Conservation (phyloP, 2,888 invertebrate genomes). For the Psylliodes chrysocephalus region DNA sequence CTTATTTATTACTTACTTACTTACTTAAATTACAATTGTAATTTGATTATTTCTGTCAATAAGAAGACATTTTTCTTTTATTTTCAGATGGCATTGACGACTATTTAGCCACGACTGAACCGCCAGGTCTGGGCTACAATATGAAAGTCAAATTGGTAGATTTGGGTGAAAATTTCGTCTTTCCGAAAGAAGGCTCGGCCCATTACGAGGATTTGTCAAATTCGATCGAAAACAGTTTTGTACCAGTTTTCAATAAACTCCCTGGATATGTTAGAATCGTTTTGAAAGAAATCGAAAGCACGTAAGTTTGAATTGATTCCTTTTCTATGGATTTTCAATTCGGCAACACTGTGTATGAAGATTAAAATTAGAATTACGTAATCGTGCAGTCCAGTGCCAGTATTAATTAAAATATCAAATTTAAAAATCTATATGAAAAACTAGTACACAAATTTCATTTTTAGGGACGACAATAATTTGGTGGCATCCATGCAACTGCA, state of each 20-base stretch:
- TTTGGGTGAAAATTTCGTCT: constrained; percentile 79
- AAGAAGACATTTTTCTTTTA: too few relatives aligned
- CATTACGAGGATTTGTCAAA: constrained; percentile 79
- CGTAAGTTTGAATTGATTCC: too few relatives aligned
- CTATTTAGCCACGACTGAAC: constrained; percentile 68
- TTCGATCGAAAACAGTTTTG: constrained; percentile 73
- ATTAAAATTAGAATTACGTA: too few relatives aligned
- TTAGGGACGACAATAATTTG: constrained; percentile 72
- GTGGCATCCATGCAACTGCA: constrained; percentile 81
- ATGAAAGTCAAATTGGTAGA: constrained; percentile 79
- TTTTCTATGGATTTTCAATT: too few relatives aligned
- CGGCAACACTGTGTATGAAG: too few relatives aligned
- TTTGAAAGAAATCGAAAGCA: constrained; percentile 76
- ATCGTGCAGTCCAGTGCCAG: too few relatives aligned
- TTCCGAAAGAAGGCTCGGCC: constrained; percentile 76
- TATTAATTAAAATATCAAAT: too few relatives aligned
- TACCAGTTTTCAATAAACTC: constrained; percentile 70
- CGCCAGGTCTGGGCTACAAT: constrained; percentile 76
- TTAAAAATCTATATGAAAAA: too few relatives aligned
- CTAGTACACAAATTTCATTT: constrained; percentile 33
- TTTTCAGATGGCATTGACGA: constrained; percentile 68
- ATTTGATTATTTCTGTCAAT: neutral
- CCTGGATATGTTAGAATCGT: constrained; percentile 79
- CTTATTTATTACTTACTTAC: too few relatives aligned
- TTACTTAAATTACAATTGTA: neutral